Evolutionary conservation across 1,140 invertebrate species (phyloP).

Genomic region (Papilio xuthus): DNA sequence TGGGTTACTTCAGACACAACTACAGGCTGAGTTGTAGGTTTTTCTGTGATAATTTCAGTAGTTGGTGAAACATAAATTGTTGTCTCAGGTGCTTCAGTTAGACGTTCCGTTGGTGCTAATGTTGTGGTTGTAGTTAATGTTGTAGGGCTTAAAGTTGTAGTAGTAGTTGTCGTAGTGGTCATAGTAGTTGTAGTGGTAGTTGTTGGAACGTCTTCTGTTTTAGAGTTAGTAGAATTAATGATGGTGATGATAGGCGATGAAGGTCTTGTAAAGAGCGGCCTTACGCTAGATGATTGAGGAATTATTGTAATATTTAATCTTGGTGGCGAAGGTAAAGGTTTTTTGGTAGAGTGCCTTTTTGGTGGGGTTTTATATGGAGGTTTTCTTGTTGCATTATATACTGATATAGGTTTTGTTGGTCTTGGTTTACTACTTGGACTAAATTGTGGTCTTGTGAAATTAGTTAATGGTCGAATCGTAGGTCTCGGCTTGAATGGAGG

Average conservation of each 20-base stretch:
- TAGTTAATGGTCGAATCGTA: slow-evolving; percentile 59
- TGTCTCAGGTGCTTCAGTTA: slow-evolving; percentile 49
- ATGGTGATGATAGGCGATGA: slow-evolving; percentile 71
- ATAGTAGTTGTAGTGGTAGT: slow-evolving; percentile 47
- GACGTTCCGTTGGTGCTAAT: slow-evolving; percentile 52
- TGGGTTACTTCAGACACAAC: slow-evolving; percentile 43
- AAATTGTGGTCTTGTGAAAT: slow-evolving; percentile 62
- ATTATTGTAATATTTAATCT: slow-evolving; percentile 82
- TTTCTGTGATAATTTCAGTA: slow-evolving; percentile 48
- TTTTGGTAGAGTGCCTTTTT: slow-evolving; percentile 71
- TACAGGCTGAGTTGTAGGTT: slow-evolving; percentile 48
- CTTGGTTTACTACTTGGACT: slow-evolving; percentile 60
- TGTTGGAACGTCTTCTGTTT: slow-evolving; percentile 53
- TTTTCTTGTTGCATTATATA: slow-evolving; percentile 64
- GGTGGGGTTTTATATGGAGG: slow-evolving; percentile 65
- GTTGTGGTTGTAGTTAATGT: slow-evolving; percentile 49
- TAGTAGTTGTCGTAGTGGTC: slow-evolving; percentile 41
- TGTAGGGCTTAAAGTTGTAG: slow-evolving; percentile 47
- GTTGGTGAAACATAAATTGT: slow-evolving; percentile 31
- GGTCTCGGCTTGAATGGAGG: slow-evolving; percentile 69
- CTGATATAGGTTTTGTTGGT: slow-evolving; percentile 67
- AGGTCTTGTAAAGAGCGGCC: slow-evolving; percentile 71
- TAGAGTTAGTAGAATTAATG: slow-evolving; percentile 71
- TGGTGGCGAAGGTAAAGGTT: slow-evolving; percentile 71
- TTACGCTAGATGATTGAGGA: slow-evolving; percentile 76